A percentile compares a stretch with the other conserved stretches of the same genome.
Conservation (phyloP, 2,888 invertebrate species). For the Drosophila pseudotakahashii region DNA sequence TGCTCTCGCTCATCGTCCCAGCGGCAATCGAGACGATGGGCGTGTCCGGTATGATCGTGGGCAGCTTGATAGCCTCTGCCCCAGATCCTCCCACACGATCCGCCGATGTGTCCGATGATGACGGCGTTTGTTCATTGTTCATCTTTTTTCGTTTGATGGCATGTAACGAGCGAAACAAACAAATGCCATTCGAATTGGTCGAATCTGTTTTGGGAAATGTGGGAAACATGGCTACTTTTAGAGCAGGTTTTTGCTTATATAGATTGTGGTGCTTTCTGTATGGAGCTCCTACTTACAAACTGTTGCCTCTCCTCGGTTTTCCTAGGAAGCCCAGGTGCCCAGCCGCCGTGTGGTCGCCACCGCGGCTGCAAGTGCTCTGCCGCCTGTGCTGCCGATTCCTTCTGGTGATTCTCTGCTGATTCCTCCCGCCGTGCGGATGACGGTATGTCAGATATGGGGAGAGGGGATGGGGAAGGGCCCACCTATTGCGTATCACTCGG, state of each 20-base stretch:
- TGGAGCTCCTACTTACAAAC: slow-evolving; percentile 15
- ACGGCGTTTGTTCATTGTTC: slow-evolving; percentile 75
- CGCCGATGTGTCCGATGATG: slow-evolving; percentile 40
- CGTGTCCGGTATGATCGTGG: slow-evolving; percentile 79
- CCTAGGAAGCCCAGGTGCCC: slow-evolving; percentile 29
- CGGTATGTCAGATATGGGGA: neutral
- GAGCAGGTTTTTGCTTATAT: neutral
- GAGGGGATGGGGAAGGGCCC: slow-evolving; percentile 1
- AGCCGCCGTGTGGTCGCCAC: slow-evolving; percentile 34
- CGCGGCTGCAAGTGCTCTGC: slow-evolving; percentile 18
- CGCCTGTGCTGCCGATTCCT: neutral
- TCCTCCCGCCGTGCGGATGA: neutral
- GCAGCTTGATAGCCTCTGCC: slow-evolving; percentile 50
- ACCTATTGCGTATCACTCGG: slow-evolving; percentile 31
- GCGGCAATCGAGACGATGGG: slow-evolving; percentile 82
- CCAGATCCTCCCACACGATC: slow-evolving; percentile 36
- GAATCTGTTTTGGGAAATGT: slow-evolving; percentile 11
- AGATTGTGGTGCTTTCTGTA: neutral
- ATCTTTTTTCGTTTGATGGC: slow-evolving; percentile 79
- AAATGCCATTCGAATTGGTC: slow-evolving; percentile 65
- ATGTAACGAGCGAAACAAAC: slow-evolving; percentile 58
- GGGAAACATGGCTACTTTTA: too few relatives aligned
- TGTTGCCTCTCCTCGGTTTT: slow-evolving; percentile 28
- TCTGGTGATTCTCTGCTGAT: neutral
- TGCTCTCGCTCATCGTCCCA: slow-evolving; percentile 79